Evolutionary conservation across 2,888 invertebrate species (phyloP).

Genomic region (Luperina nickerlii): DNA sequence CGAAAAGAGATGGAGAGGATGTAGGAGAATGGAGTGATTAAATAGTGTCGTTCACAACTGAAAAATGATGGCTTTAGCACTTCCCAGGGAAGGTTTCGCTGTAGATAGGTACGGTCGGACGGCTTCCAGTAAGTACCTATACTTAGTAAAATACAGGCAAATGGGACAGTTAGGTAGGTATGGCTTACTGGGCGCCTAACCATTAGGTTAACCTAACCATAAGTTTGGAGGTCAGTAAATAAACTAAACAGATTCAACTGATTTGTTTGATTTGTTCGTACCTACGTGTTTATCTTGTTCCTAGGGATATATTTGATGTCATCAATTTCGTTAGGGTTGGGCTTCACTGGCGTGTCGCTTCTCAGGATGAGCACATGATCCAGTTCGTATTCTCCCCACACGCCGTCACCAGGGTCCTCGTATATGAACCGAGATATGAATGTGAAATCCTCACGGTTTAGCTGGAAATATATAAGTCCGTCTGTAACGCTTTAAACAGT

Average conservation of each 20-base stretch:
- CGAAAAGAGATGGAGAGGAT: too few relatives aligned
- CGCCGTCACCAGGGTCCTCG: slow-evolving; percentile 91
- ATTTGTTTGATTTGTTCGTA: slow-evolving; percentile 22
- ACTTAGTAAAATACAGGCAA: background rate
- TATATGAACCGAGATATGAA: slow-evolving; percentile 96
- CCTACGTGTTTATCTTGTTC: slow-evolving; percentile 52
- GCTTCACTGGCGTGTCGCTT: slow-evolving; percentile 92
- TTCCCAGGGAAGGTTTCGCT: background rate
- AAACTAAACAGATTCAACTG: background rate
- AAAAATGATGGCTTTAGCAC: background rate
- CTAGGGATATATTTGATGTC: slow-evolving; percentile 91
- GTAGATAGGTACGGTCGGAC: background rate
- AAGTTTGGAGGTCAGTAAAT: background rate
- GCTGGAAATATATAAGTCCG: slow-evolving; percentile 31
- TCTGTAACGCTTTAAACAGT: background rate
- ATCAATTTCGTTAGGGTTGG: slow-evolving; percentile 96
- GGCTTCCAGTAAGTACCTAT: background rate
- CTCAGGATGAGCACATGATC: slow-evolving; percentile 96
- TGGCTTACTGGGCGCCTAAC: background rate
- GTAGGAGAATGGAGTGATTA: too few relatives aligned
- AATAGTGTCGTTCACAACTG: background rate
- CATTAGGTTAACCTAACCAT: too few relatives aligned
- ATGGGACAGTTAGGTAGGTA: background rate
- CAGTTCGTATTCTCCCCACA: slow-evolving; percentile 98
- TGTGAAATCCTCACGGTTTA: slow-evolving; percentile 91